Evolutionary conservation across 1,140 invertebrate genomes (phyloP), one percentile per base, ranked within the genome.

Genomic region (Bombyx mandarina): DNA sequence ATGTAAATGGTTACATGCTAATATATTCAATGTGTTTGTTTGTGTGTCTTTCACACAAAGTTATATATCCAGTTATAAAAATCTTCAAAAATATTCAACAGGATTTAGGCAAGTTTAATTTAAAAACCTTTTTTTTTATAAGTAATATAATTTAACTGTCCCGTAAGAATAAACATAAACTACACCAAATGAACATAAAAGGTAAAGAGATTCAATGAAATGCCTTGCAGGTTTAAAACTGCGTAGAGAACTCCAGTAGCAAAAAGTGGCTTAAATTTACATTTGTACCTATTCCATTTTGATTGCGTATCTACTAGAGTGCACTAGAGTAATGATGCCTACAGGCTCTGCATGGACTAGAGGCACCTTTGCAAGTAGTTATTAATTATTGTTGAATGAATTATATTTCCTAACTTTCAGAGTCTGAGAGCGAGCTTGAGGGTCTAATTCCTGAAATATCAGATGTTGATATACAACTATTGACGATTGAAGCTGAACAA

Each of bases 361-460:
- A 45, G 10, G 7, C 12, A 18, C 12, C 12, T 18, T 18, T 18
- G 12, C 12, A 18, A 5, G 26, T 35, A 2, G 4, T 35, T 35
- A 47, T 47, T 2, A 2, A 47, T 47, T 47, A 10, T 47, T 12
- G 3, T 10, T 47, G n/a, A 47, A 2, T 47, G 1, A 47, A 6
- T 51, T 6, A 51, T 51, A 51, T 35, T 7, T 7, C 7, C 10
- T 35, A 35, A 53, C 45, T 73, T 75, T 53, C 63, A 86, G 82
- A 86, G 58, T 82, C 79, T 54, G 82, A 86, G 57, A 60, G 66
- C 57, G 83, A 86, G 66, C 64, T 82, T 52, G 83, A 86, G 62
- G 79, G 71, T 45, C 71, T 86, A 7, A 75, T 86, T 44, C 83
- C 83, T 54, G 81, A 83, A 53, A 68, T 70, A 54, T 75, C 79